phyloP scores from a whole-genome alignment of 2,113 vertebrate genomes.

The Hydropotes inermis region DNA sequence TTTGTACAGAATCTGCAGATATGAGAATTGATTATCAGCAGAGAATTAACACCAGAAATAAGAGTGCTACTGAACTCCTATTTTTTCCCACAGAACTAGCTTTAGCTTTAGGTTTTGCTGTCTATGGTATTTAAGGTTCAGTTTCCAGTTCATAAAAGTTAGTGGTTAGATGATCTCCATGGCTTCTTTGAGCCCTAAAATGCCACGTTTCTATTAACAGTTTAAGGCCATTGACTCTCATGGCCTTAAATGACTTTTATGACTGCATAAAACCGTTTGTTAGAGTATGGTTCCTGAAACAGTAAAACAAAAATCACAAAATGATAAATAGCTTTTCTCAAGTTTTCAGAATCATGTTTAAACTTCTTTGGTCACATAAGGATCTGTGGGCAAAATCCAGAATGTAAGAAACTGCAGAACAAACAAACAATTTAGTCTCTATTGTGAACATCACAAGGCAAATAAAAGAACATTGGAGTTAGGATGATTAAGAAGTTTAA shows the following conservation, averaged over 20 bases:
- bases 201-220: background rate
- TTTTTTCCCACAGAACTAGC: background rate
- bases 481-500: background rate
- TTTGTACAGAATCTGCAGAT: background rate
- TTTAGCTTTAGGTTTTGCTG: background rate
- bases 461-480: background rate
- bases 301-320: slow-evolving; percentile 4
- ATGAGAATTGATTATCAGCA: background rate
- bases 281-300: background rate
- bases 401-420: background rate
- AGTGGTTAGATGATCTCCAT: background rate
- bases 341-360: background rate
- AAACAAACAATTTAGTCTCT: background rate
- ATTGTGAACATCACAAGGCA: background rate
- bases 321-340: background rate
- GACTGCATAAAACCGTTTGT: background rate
- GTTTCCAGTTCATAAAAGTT: background rate
- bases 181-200: background rate
- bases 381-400: background rate
- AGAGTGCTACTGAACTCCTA: background rate
- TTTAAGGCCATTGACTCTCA: background rate
- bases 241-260: background rate
- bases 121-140: background rate
- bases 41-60: background rate
- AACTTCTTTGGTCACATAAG: background rate